These are phyloP conservation scores for Albula glossodonta DNA, from an alignment of 2,113 vertebrate species.

Conservation along the genomic window DNA sequence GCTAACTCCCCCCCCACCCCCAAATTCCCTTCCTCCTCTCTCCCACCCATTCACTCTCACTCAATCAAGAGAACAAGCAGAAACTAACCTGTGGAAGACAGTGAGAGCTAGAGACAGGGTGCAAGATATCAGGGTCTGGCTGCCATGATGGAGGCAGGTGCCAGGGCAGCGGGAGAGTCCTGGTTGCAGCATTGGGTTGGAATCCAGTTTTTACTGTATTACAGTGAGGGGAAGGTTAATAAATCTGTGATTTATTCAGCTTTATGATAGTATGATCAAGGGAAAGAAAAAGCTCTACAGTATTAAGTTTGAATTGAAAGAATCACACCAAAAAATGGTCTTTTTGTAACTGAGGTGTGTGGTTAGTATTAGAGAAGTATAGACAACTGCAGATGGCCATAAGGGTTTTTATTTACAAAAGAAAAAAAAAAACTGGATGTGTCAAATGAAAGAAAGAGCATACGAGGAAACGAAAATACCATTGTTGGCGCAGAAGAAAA, in stretches of 20 bases:
- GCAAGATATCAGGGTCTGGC: not conserved
- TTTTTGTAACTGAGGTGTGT: not conserved
- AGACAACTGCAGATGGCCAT: not conserved
- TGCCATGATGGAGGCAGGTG: not conserved
- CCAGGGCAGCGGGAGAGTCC: not conserved
- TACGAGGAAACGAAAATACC: conserved; percentile 48
- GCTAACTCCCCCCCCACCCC: conserved; percentile 43
- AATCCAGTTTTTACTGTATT: not conserved
- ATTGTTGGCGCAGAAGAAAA: conserved; percentile 41
- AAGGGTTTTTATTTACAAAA: not conserved
- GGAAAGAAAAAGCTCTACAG: too few species aligned
- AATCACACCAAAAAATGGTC: not conserved
- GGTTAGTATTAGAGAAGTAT: not conserved
- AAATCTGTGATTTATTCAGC: not conserved
- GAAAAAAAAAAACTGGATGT: too few species aligned
- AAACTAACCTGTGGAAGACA: conserved; percentile 39
- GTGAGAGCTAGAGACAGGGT: conserved; percentile 36
- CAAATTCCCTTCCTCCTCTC: conserved; percentile 27
- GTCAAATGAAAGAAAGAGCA: conserved; percentile 1
- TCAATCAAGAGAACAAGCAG: conserved; percentile 54
- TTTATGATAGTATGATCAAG: not conserved
- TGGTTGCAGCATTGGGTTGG: not conserved
- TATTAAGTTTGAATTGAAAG: not conserved
- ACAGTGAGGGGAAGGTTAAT: not conserved
- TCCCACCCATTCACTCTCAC: conserved; percentile 63